phyloP scores from a whole-genome alignment of 2,888 invertebrate species.

The Hirtodrosophila duncani region DNA sequence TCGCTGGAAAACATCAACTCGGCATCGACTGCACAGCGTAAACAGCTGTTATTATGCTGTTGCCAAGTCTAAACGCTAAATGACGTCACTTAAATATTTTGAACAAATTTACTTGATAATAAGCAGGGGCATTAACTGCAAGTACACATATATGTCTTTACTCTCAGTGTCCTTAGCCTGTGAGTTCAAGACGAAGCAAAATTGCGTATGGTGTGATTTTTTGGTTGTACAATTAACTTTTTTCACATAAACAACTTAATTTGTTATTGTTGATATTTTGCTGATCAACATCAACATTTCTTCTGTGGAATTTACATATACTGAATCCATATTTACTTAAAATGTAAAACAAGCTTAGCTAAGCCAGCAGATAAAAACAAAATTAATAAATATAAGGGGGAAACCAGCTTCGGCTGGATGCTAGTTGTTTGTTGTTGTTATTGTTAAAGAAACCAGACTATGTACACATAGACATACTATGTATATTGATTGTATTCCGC shows the following conservation, averaged over 20 bases:
- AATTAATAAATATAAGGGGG: constrained; percentile 21
- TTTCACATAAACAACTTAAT: constrained; percentile 57
- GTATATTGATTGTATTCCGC: no score
- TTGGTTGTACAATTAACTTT: not conserved
- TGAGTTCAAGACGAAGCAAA: no score
- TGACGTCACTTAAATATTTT: no score
- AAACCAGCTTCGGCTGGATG: constrained; percentile 13
- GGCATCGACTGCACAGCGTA: constrained; percentile 23
- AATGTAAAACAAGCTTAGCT: constrained; percentile 3
- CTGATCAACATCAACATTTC: constrained; percentile 15
- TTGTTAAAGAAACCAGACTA: constrained; percentile 24
- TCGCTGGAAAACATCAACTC: constrained; percentile 13
- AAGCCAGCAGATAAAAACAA: no score
- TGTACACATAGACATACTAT: no score
- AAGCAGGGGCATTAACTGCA: not conserved
- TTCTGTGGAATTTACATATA: constrained; percentile 28
- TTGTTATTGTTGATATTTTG: constrained; percentile 31
- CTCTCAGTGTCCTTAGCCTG: no score
- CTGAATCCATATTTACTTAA: constrained; percentile 6
- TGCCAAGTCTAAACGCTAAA: no score
- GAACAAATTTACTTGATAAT: no score
- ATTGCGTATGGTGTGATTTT: constrained; percentile 25
- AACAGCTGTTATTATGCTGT: no score
- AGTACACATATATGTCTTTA: constrained; percentile 2
- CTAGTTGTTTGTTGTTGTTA: not conserved